Evolutionary conservation across 2,113 vertebrate species (phyloP).

Genomic region (Ammodytes marinus): DNA sequence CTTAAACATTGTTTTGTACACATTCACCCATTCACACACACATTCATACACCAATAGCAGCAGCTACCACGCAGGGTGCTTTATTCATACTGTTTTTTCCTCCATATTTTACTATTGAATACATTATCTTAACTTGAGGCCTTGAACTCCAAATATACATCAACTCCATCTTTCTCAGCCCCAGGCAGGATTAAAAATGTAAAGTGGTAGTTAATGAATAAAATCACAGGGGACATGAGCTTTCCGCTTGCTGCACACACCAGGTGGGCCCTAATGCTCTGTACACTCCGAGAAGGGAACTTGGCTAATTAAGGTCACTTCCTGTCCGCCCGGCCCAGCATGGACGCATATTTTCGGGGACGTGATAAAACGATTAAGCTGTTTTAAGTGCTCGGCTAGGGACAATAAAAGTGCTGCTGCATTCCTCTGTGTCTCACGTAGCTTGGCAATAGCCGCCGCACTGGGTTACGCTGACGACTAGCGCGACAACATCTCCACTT

Average conservation of each 20-base stretch:
- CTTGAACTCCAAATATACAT: background rate
- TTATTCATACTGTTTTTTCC: background rate
- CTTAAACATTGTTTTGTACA: too few species aligned
- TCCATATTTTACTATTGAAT: background rate
- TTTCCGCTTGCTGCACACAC: slow-evolving; percentile 3
- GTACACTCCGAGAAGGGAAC: background rate
- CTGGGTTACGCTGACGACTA: slow-evolving; percentile 20
- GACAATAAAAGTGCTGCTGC: slow-evolving; percentile 57
- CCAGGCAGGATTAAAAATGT: slow-evolving; percentile 22
- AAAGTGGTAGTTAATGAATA: slow-evolving; percentile 35
- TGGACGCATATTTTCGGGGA: slow-evolving; percentile 50
- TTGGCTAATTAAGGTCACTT: slow-evolving; percentile 52
- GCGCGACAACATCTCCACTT: too few species aligned
- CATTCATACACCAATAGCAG: too few species aligned
- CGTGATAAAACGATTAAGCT: slow-evolving; percentile 50
- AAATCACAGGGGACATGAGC: slow-evolving; percentile 25
- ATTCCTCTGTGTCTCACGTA: slow-evolving; percentile 30
- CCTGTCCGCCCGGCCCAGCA: background rate
- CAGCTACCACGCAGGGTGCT: background rate
- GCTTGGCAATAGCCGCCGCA: slow-evolving; percentile 22
- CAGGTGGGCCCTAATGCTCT: slow-evolving; percentile 34
- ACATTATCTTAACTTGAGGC: background rate
- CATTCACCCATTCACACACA: too few species aligned
- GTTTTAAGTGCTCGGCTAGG: slow-evolving; percentile 34
- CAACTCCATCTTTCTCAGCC: slow-evolving; percentile 1